Base-by-base conservation (phyloP, 2,113 vertebrate species). In the Dasypus novemcinctus region DNA sequence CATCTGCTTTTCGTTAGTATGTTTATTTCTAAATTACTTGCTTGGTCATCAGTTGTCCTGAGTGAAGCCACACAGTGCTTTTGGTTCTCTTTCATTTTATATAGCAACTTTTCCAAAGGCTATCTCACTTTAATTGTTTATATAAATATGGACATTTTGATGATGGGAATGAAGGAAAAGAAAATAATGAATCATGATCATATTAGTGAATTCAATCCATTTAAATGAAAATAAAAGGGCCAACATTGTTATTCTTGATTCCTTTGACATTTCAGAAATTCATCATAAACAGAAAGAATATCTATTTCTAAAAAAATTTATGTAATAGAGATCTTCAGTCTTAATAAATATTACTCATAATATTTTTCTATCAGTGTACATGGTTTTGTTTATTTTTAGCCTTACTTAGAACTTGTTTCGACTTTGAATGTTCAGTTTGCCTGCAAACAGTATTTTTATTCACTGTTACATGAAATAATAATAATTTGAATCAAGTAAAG, bases 161-260 rank as follows among this genome's bases (percentile, higher is more conserved):
- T n/a, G 18, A 64, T 90, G 71, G 87, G 25, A 71, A 74, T 95
- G 15, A 14, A 68, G 43, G 57, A 82, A 93, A 97, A 95, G 20
- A 95, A 97, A 96, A 97, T 5, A 20, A 86, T 84, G 43, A 94
- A 81, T 75, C 8, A n/a, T n/a, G n/a, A 87, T 83, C 76, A 93
- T 14, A 57, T 87, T 87, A 90, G 31, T 69, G 49, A 90, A 81
- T 83, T 82, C 69, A 33, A 66, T 63, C 5, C 12, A 75, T 74
- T 75, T 84, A 49, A 90, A 27, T 49, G 46, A 80, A 83, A 80
- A 57, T 72, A 54, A 76, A 87, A 64, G 1, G 2, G 33, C 69
- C 31, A 29, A 12, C 2, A 41, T 83, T n/a, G 4, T 14, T 85
- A 29, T 68, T 88, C 64, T 86, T 49, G 13, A 79, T 78, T 82